Evolutionary conservation across 2,797 vertebrate genomes (phyloP), one percentile per base, ranked within the genome.

Genomic region (Enteromius argenteus): DNA sequence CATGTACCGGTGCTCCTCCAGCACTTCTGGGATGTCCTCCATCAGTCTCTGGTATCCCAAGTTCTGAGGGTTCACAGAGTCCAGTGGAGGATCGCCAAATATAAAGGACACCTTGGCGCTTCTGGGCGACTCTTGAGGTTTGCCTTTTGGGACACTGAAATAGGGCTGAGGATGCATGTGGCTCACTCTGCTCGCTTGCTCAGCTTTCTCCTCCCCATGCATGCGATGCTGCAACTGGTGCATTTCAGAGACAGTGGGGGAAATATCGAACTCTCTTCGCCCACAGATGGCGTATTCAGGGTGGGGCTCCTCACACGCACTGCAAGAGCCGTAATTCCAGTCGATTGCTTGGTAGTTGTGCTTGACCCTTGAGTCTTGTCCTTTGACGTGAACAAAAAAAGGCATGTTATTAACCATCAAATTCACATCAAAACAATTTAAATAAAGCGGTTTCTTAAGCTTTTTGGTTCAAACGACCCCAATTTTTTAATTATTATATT

Each of bases 101-200:
- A 99, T 99, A 92, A 99, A 99, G 86, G 98, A 99, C 91, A 99
- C 98, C 92, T 99, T 99, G 89, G 98, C 98, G 91, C 94, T 96
- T 87, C 97, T 94, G 8, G 96, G 95, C 78, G 97, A 96, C 85
- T 97, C 97, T 89, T 98, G 97, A 90, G 95, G 90, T 94, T 96
- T 97, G 89, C 95, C 94, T 88, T 96, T 95, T 74, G 96, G 95
- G 90, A 96, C 89, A 17, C 94, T 96, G 90, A 97, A 89, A 88
- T 96, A 94, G 53, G 96, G 94, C 90, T 96, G 95, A 78, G 96
- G 91, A 81, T 92, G 95, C 44, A 91, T 64, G 95, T 90, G 93
- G 75, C 93, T 91, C 85, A 87, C 92, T 86, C 93, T 91, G 80
- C 96, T 95, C 79, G 94, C 96, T 89, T 95, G 92, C 84, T 97